Evolutionary conservation across 37 sponge, comb jelly and placozoan species (phyloP).

Genomic region (Halisarca cf. caerulea): DNA sequence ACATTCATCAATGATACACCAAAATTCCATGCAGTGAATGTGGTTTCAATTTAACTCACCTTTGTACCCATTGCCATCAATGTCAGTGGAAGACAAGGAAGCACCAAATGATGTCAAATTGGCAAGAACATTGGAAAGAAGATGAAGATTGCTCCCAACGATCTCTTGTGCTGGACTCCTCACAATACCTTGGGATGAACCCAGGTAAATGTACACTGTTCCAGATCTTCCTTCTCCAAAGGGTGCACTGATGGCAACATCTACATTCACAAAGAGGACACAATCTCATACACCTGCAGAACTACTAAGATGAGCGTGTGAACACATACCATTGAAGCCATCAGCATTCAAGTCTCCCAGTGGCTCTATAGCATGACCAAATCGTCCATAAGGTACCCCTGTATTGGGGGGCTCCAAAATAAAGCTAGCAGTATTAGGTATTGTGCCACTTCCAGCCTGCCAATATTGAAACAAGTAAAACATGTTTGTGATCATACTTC

Average conservation of each 20-base stretch:
- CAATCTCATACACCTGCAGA: no score
- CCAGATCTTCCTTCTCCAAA: conserved; percentile 24
- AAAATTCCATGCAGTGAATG: background rate
- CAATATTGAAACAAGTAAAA: no score
- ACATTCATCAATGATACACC: background rate
- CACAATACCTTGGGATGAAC: conserved; percentile 13
- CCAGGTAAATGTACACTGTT: conserved; percentile 13
- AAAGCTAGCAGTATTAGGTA: no score
- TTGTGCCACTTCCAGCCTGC: no score
- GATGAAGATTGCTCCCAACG: conserved; percentile 9
- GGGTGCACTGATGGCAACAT: conserved; percentile 47
- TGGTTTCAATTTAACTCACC: background rate
- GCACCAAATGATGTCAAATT: conserved; percentile 25
- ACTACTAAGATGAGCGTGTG: background rate
- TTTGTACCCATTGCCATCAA: conserved; percentile 24
- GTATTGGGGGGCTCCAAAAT: no score
- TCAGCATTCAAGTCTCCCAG: conserved; percentile 36
- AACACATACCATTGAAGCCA: conserved; percentile 1
- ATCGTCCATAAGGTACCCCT: conserved; percentile 3
- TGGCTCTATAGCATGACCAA: conserved; percentile 38
- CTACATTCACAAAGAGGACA: background rate
- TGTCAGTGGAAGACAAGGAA: conserved; percentile 13
- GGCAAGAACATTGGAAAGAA: background rate
- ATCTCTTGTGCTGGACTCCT: conserved; percentile 1
- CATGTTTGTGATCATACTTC: no score